Evolutionary conservation across 2,888 invertebrate species (phyloP).

Genomic region (Monochamus alternatus): DNA sequence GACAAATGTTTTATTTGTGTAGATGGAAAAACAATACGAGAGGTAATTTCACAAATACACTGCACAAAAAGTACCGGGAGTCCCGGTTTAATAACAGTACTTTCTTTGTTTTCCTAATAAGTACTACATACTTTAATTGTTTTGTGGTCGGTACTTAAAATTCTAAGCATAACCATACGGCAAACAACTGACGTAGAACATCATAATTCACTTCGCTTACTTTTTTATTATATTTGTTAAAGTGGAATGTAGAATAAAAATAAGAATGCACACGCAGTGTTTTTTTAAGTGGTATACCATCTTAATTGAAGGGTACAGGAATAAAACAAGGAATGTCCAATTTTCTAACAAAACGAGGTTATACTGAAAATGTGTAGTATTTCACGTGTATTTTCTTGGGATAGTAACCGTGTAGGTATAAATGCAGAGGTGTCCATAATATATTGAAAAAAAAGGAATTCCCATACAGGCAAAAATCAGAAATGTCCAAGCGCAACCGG

Average conservation of each 20-base stretch:
- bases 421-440: background rate
- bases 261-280: too few species aligned
- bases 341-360: background rate
- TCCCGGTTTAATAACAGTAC: slow-evolving; percentile 20
- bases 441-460: slow-evolving; percentile 1
- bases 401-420: background rate
- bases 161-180: background rate
- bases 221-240: background rate
- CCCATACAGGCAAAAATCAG: background rate
- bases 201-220: background rate
- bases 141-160: background rate
- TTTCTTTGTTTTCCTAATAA: background rate
- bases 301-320: background rate
- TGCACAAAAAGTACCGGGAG: background rate
- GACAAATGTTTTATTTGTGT: too few species aligned
- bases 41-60: background rate
- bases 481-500: slow-evolving; percentile 3
- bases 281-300: too few species aligned
- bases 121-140: background rate
- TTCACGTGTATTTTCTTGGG: background rate
- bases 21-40: too few species aligned
- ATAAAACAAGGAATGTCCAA: slow-evolving; percentile 15
- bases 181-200: background rate
- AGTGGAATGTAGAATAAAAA: too few species aligned
- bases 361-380: background rate